These are phyloP conservation scores for Coilia nasus DNA, from an alignment of 2,797 vertebrate species.

Conservation along the genomic window DNA sequence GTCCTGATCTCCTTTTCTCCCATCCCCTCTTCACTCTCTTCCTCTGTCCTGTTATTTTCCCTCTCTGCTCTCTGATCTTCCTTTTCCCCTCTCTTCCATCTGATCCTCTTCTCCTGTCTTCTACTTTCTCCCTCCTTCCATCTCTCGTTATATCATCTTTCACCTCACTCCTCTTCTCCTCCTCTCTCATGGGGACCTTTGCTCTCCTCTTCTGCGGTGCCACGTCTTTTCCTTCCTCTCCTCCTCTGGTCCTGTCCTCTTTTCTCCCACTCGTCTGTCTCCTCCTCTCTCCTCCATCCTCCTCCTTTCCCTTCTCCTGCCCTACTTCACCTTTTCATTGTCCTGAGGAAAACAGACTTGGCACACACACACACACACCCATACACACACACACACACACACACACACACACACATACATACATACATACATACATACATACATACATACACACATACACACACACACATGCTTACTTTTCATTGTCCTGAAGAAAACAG, in stretches of 20 bases:
- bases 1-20: not conserved
- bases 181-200: not conserved
- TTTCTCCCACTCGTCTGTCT: not conserved
- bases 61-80: constrained; percentile 54
- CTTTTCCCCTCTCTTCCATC: not conserved
- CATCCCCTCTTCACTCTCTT: not conserved
- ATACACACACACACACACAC: not conserved
- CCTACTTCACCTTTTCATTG: too few relatives aligned
- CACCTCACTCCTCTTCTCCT: not conserved
- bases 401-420: not conserved
- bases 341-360: constrained; percentile 40
- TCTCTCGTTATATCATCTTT: not conserved
- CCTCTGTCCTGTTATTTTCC: not conserved
- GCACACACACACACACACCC: constrained; percentile 22
- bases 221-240: not conserved
- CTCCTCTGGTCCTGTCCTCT: not conserved
- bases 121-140: not conserved
- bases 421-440: not conserved
- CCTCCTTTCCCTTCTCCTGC: too few relatives aligned
- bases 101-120: not conserved
- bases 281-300: not conserved
- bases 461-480: too few relatives aligned
- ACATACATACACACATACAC: too few relatives aligned
- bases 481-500: constrained; percentile 38
- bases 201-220: not conserved